A percentile compares a stretch with the other conserved stretches of the same genome.
Evolutionary conservation across 2,113 vertebrate genomes (phyloP).

Genomic region (Forbesichthys papilliferus): DNA sequence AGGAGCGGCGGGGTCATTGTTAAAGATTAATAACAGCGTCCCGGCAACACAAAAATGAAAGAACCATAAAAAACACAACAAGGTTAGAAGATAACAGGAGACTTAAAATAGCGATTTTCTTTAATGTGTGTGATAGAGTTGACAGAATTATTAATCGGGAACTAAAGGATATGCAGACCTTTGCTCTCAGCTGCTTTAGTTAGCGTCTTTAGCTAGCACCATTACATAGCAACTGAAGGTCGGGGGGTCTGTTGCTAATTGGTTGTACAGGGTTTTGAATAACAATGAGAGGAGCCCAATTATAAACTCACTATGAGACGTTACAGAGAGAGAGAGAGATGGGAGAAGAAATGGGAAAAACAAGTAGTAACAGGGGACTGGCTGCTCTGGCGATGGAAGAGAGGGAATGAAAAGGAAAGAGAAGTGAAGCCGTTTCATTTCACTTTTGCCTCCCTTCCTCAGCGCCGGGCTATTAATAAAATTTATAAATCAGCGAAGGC

Average conservation of each 20-base stretch:
- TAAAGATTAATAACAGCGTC: slow-evolving; percentile 86
- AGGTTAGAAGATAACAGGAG: slow-evolving; percentile 40
- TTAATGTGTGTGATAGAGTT: slow-evolving; percentile 86
- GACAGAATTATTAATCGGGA: slow-evolving; percentile 93
- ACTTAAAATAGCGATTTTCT: slow-evolving; percentile 83
- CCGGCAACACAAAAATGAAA: slow-evolving; percentile 72
- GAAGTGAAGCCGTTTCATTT: slow-evolving; percentile 52
- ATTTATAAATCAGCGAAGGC: slow-evolving; percentile 80
- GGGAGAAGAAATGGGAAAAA: slow-evolving; percentile 38
- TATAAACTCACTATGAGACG: slow-evolving; percentile 72
- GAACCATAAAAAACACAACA: slow-evolving; percentile 46
- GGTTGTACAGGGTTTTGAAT: slow-evolving; percentile 79
- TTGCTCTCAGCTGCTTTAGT: slow-evolving; percentile 75
- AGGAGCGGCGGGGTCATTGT: slow-evolving; percentile 84
- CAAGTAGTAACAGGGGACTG: slow-evolving; percentile 26
- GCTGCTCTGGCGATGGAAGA: slow-evolving; percentile 42
- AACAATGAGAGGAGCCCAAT: slow-evolving; percentile 80
- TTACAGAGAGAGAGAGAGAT: slow-evolving; percentile 28
- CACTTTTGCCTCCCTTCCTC: slow-evolving; percentile 58
- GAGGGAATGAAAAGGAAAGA: slow-evolving; percentile 44
- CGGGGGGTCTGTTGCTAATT: slow-evolving; percentile 81
- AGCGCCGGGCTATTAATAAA: slow-evolving; percentile 78
- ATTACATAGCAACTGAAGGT: slow-evolving; percentile 72
- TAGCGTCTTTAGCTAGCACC: slow-evolving; percentile 72
- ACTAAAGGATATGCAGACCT: slow-evolving; percentile 83